phyloP scores from a whole-genome alignment of 2,888 invertebrate species.

The Eupithecia abbreviata region DNA sequence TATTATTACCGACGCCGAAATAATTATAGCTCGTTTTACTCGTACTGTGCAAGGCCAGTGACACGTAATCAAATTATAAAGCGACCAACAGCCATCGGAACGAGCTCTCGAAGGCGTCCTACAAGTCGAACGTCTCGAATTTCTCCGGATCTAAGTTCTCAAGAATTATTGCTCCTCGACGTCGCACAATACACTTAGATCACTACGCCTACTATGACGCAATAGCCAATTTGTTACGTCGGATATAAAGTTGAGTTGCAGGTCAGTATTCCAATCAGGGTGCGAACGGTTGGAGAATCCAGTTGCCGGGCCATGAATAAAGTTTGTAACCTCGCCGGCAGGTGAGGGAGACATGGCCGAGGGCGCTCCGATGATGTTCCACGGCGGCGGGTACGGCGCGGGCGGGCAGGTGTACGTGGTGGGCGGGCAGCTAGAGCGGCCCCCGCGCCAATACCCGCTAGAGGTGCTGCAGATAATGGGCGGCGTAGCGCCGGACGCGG shows the following conservation, averaged over 20 bases:
- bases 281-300: slow-evolving; percentile 36
- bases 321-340: slow-evolving; percentile 51
- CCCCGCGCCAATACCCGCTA: slow-evolving; percentile 65
- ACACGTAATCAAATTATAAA: slow-evolving; percentile 62
- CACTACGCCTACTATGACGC: slow-evolving; percentile 74
- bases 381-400: slow-evolving; percentile 67
- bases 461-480: slow-evolving; percentile 65
- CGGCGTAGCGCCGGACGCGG: slow-evolving; percentile 53
- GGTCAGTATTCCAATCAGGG: slow-evolving; percentile 62
- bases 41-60: slow-evolving; percentile 67
- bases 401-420: slow-evolving; percentile 60
- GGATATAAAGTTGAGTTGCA: slow-evolving; percentile 61
- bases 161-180: slow-evolving; percentile 68
- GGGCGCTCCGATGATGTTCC: slow-evolving; percentile 73
- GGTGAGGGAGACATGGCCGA: slow-evolving; percentile 70
- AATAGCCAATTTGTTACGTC: slow-evolving; percentile 65
- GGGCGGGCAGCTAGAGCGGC: slow-evolving; percentile 62
- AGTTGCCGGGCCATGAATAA: slow-evolving; percentile 48
- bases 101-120: slow-evolving; percentile 59
- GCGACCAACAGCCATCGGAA: slow-evolving; percentile 60
- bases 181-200: slow-evolving; percentile 64
- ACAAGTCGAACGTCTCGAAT: slow-evolving; percentile 74
- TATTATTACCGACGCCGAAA: slow-evolving; percentile 72
- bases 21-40: slow-evolving; percentile 68
- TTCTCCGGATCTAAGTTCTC: slow-evolving; percentile 71